Conservation (phyloP, 2,113 vertebrate species). For the Pseudolaguvia tuberculata region DNA sequence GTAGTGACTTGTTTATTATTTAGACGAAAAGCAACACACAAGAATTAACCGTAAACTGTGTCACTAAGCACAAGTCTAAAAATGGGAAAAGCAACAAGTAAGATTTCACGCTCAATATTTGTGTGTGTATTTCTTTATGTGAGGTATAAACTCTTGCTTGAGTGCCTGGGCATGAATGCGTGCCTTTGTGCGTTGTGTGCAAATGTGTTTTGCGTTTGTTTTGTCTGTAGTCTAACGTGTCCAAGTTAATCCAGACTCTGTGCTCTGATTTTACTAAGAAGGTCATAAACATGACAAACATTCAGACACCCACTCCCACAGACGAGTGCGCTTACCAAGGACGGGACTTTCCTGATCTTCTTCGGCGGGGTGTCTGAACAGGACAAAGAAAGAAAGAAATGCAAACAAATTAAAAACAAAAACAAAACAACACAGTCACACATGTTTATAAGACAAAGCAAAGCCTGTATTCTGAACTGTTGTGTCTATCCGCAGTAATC, state of each 20-base stretch:
- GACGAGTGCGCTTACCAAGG: constrained; percentile 71
- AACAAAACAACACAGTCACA: neutral
- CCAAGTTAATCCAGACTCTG: constrained; percentile 29
- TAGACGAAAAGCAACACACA: constrained; percentile 16
- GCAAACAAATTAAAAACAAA: neutral
- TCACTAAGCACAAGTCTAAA: constrained; percentile 22
- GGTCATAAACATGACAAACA: constrained; percentile 16
- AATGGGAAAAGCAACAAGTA: neutral
- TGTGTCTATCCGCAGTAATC: neutral
- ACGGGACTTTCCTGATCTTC: constrained; percentile 95
- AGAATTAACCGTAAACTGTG: constrained; percentile 34
- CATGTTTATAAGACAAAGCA: neutral
- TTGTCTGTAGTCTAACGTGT: constrained; percentile 16
- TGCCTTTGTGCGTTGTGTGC: neutral
- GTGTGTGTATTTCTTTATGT: constrained; percentile 9
- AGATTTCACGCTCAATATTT: neutral
- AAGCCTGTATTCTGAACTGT: neutral
- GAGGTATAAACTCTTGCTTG: neutral
- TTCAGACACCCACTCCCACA: constrained; percentile 31
- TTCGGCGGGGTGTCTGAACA: constrained; percentile 83
- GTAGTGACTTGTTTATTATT: constrained; percentile 27
- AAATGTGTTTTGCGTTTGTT: constrained; percentile 7
- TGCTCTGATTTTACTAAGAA: constrained; percentile 26
- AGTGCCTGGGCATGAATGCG: constrained; percentile 7
- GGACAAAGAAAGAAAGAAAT: neutral